Percentiles rank a stretch among this genome's conserved stretches.
Conservation (phyloP, 1,140 invertebrate species). For the Drosophila ambigua region DNA sequence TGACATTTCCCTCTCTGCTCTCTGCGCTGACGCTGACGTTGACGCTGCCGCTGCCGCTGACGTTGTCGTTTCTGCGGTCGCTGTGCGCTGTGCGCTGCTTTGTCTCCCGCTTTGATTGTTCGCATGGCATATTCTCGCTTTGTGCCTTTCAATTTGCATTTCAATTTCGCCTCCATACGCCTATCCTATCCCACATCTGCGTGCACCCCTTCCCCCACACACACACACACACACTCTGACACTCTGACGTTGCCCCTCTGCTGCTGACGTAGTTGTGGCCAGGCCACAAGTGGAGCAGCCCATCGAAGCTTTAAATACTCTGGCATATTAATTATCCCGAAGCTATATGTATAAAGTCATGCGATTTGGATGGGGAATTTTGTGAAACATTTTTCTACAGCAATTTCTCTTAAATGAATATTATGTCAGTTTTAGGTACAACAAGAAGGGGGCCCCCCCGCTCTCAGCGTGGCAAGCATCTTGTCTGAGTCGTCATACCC, state of each 20-base stretch:
- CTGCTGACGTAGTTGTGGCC: constrained; percentile 43
- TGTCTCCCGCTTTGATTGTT: constrained; percentile 68
- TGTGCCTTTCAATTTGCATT: constrained; percentile 79
- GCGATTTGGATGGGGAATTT: no score
- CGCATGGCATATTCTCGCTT: constrained; percentile 66
- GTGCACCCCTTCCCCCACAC: not conserved
- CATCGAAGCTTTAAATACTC: no score
- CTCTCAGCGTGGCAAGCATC: no score
- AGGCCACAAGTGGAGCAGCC: no score
- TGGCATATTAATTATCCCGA: no score
- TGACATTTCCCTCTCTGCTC: constrained; percentile 54
- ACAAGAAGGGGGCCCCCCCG: no score
- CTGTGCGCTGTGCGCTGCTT: constrained; percentile 23
- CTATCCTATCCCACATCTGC: constrained; percentile 31
- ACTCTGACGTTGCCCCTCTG: not conserved
- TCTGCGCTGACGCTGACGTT: not conserved
- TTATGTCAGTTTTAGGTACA: no score
- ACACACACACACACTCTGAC: not conserved
- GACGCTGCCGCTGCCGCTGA: constrained; percentile 23
- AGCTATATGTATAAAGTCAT: no score
- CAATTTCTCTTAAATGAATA: no score
- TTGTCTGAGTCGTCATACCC: no score
- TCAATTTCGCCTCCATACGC: constrained; percentile 55
- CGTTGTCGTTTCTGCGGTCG: constrained; percentile 20
- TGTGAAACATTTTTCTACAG: no score